phyloP scores from a whole-genome alignment of 2,888 invertebrate species.

The Netelia inedita region DNA sequence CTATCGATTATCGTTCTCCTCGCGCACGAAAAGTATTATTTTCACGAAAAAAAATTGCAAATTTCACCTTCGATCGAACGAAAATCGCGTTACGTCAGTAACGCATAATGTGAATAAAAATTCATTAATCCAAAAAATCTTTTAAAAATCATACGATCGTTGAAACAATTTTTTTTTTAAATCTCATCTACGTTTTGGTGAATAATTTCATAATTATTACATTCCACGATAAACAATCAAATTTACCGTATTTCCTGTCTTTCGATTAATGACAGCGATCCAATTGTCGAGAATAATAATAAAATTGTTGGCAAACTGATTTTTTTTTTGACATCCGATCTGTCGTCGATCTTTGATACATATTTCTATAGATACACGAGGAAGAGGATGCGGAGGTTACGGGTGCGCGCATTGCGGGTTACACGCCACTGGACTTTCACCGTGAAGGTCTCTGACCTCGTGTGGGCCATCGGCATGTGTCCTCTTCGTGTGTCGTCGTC shows the following conservation, averaged over 20 bases:
- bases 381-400: conserved; percentile 63
- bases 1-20: neutral
- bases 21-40: no score
- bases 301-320: no score
- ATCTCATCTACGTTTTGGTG: neutral
- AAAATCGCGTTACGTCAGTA: no score
- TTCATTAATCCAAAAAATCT: neutral
- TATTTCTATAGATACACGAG: neutral
- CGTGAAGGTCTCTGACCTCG: conserved; percentile 81
- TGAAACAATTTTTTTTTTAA: neutral
- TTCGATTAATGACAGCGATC: no score
- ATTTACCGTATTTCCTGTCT: no score
- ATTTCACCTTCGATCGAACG: no score
- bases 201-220: no score
- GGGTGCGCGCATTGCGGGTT: conserved; percentile 62
- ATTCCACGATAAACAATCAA: no score
- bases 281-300: no score
- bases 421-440: conserved; percentile 80
- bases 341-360: neutral
- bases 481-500: conserved; percentile 5
- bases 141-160: neutral
- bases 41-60: no score
- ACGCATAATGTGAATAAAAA: neutral
- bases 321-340: no score
- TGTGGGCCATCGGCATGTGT: conserved; percentile 26